Conservation (phyloP, 2,888 invertebrate genomes). For the Hyalella azteca region DNA sequence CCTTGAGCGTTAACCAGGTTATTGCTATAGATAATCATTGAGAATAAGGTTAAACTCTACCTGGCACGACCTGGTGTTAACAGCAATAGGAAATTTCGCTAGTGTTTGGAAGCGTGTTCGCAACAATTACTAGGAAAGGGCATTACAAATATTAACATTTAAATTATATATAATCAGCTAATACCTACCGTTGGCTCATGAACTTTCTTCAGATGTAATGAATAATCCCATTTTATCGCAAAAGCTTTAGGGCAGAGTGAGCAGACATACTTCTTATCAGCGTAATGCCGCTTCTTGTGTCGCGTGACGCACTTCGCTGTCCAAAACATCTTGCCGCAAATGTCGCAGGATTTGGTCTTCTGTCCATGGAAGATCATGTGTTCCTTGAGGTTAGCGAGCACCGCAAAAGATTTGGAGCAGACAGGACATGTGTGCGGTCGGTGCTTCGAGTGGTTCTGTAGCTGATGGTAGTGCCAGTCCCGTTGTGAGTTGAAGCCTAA, state of each 20-base stretch:
- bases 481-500: slow-evolving; percentile 55
- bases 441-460: slow-evolving; percentile 51
- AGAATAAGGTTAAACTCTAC: too few relatives aligned
- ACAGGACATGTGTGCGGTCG: slow-evolving; percentile 52
- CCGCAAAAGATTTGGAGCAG: slow-evolving; percentile 56
- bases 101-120: too few relatives aligned
- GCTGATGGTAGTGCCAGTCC: slow-evolving; percentile 48
- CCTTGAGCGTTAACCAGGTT: too few relatives aligned
- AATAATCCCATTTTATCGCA: slow-evolving; percentile 50
- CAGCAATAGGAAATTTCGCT: too few relatives aligned
- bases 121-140: too few relatives aligned
- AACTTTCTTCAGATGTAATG: slow-evolving; percentile 59
- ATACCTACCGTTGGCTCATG: slow-evolving; percentile 26
- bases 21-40: too few relatives aligned
- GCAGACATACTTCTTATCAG: slow-evolving; percentile 48
- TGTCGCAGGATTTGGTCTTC: slow-evolving; percentile 48
- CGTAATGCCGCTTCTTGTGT: slow-evolving; percentile 53
- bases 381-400: slow-evolving; percentile 48
- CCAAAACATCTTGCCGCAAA: slow-evolving; percentile 54
- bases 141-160: too few relatives aligned
- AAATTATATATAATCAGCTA: too few relatives aligned
- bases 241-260: slow-evolving; percentile 51
- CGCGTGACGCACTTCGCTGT: slow-evolving; percentile 46
- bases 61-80: too few relatives aligned
- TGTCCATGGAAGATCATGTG: slow-evolving; percentile 55